Evolutionary conservation across 1,140 invertebrate species (phyloP), one percentile per base, ranked within the genome.

Genomic region (Lamellibrachia luymesi): DNA sequence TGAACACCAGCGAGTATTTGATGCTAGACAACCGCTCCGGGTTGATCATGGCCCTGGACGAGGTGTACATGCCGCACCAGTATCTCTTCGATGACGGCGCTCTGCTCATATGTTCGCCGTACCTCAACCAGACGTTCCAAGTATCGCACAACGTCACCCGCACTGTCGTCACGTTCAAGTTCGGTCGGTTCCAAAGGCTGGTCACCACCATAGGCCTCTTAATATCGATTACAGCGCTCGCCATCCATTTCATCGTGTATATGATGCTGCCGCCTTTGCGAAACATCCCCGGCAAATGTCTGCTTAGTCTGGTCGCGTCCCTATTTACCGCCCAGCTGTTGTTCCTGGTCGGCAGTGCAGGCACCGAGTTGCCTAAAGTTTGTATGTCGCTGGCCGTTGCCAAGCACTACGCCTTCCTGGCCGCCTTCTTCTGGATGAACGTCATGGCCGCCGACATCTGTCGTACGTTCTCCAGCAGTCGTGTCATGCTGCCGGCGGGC

Each of bases 401-500:
- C 22, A 97, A 96, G 50, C 97, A 97, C 93, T 97, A 97, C 95
- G 94, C 95, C 90, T 97, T 97, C 94, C 95, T 97, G 93, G 95
- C 96, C 0, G 95, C 97, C 0, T 97, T 97, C 94, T 96, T 96
- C 91, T 97, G 97, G 97, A 97, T 97, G 96, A 96, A 97, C 90
- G 96, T 96, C 1, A 96, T 97, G 94, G 96, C 97, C 0, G 97
- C 97, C 94, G 97, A 97, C 94, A 96, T 97, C 7, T 97, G 96
- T 95, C 95, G 96, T 51, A 99, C 98, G 4, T 97, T 97, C 95
- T 94, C 95, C 10, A 94, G 97, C 13, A 89, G 13, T 38, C 49
- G 50, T 2, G n/a, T 52, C 27, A 38, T 49, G 51, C 22, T 89
- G 52, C 51, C 52, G 93, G 22, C 91, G 91, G 22, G 50, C 92